Conservation (phyloP, 2,888 invertebrate genomes). For the Latrodectus hesperus region DNA sequence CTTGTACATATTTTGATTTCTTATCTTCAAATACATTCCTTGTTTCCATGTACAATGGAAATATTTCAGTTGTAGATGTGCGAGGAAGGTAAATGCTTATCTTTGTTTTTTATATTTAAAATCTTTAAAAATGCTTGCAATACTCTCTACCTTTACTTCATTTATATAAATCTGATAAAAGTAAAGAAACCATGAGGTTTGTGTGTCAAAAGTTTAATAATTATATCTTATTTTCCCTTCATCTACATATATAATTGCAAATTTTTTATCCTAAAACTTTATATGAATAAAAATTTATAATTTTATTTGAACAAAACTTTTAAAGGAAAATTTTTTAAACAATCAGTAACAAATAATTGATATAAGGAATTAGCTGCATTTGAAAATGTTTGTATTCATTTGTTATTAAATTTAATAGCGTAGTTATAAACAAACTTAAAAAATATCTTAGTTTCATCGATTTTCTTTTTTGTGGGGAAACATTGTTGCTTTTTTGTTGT, state of each 20-base stretch:
- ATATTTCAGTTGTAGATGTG: constrained; percentile 74
- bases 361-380: too few species aligned
- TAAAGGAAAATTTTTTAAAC: too few species aligned
- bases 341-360: too few species aligned
- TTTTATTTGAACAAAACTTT: too few species aligned
- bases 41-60: constrained; percentile 75
- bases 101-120: neutral
- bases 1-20: constrained; percentile 73
- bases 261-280: too few species aligned
- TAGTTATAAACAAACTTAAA: too few species aligned
- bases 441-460: too few species aligned
- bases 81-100: constrained; percentile 72
- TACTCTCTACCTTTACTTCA: neutral
- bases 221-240: neutral
- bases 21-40: constrained; percentile 73
- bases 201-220: neutral
- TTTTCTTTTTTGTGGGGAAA: too few species aligned
- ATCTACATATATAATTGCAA: too few species aligned
- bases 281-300: too few species aligned
- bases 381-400: neutral
- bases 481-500: too few species aligned
- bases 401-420: neutral
- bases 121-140: neutral
- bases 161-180: neutral
- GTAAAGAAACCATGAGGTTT: neutral